Evolutionary conservation across 2,113 vertebrate species (phyloP), one percentile per base, ranked within the genome.

Genomic region (Scalopus aquaticus): DNA sequence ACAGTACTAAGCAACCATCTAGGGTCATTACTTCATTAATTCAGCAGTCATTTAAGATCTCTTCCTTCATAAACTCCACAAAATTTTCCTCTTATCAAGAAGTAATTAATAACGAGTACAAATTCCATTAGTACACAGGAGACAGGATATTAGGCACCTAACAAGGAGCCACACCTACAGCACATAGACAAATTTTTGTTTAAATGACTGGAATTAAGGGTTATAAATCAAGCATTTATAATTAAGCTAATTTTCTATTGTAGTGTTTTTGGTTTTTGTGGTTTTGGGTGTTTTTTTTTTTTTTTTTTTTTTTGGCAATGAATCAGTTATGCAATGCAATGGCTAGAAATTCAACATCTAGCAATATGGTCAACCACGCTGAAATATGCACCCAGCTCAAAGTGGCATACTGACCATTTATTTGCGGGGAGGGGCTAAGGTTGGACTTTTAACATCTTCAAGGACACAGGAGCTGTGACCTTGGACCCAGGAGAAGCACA

Each of bases 171-270:
- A 37, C 93, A 30, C 35, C 56, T 88, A 78, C 1, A 54, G 3
- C 39, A 80, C 26, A 72, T 42, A 62, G 3, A 30, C 22, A 93
- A 72, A 83, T 67, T 91, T 96, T 64, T 81, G n/a, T 94, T 85
- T 96, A 88, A 42, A 78, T 90, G 72, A 82, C 78, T 74, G 93
- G 64, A 96, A 88, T 60, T 88, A 60, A 89, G 90, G 62, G 56
- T 92, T 80, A 69, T 89, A 83, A 94, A 91, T 93, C 35, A 84
- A 82, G 28, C 15, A 77, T 56, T 77, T 93, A 85, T 24, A 88
- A 93, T 94, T 60, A 91, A 60, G n/a, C 49, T 51, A 74, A 83
- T 54, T 88, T 49, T 91, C 67, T 39, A 79, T 4, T 44, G 60
- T 35, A 54, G 60, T 51, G 35, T 67, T 51, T 16, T 51, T 56